Evolutionary conservation across 35 echinoderm and acorn worm species (phyloP).

Genomic region (Apostichopus japonicus): DNA sequence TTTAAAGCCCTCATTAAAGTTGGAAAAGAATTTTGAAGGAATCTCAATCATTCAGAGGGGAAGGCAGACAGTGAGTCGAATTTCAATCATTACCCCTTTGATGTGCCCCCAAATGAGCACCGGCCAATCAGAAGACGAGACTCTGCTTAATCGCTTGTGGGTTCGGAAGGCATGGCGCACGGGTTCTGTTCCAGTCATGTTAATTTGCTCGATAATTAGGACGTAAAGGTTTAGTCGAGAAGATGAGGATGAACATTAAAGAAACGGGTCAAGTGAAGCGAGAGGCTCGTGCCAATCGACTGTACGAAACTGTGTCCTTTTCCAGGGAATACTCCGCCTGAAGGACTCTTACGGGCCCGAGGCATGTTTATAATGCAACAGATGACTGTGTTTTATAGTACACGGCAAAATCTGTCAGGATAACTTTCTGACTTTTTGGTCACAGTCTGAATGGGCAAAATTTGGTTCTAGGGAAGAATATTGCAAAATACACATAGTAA

Average conservation of each 20-base stretch:
- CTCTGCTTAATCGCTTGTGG: background rate
- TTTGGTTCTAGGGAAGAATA: too few species aligned
- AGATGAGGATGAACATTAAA: background rate
- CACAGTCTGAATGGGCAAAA: too few species aligned
- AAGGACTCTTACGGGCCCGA: background rate
- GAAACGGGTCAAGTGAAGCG: background rate
- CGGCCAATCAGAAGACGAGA: conserved; percentile 2
- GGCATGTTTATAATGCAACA: too few species aligned
- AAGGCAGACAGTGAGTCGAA: conserved; percentile 45
- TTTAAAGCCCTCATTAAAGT: conserved; percentile 31
- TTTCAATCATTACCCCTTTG: conserved; percentile 14
- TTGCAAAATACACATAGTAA: too few species aligned
- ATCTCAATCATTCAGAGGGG: conserved; percentile 29
- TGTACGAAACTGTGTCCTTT: background rate
- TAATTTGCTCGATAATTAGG: conserved; percentile 16
- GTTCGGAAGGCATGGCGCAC: background rate
- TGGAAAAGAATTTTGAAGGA: conserved; percentile 27
- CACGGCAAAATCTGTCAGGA: too few species aligned
- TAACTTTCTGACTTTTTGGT: too few species aligned
- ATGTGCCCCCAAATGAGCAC: background rate
- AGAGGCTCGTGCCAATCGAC: background rate
- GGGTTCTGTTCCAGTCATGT: background rate
- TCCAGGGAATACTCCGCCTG: background rate
- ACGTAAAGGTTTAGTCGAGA: conserved; percentile 1
- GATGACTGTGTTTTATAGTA: too few species aligned